Base-by-base conservation (phyloP, 2,888 invertebrate species). In the Caenorhabditis angaria region DNA sequence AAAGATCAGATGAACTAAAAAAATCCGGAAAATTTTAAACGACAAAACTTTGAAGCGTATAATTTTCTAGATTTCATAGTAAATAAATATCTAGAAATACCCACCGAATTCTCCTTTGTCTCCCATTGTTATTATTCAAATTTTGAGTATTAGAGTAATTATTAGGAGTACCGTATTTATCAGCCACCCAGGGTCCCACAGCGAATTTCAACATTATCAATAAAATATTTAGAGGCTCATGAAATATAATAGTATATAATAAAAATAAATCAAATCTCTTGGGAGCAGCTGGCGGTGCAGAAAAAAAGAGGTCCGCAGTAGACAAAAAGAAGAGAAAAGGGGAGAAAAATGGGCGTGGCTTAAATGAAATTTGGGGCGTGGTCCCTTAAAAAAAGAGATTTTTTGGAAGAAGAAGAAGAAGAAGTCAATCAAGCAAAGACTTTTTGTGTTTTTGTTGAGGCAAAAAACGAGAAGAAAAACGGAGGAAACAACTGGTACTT, bases 131-230 rank as follows among this genome's bases (percentile, higher is more conserved):
- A 22, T 51, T 54, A 10, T 22, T 22, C 25, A 5, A 10, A 54
- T 22, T 4, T 14, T 10, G 4, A 22, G 64, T 58, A 6, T 55
- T 58, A 0, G 58, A 32, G 1, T 54, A 57, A 5, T 64, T 61
- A 20, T 28, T 62, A 47, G 61, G 48, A 27, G 65, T 61, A 53
- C 78, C 78, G 18, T 78, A 78, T 41, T 76, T 76, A 29, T 74
- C 67, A 41, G 78, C 77, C 35, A 78, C 80, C 83, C 83, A 83
- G 1, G 82, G 82, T 1, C 80, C 82, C 10, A 83, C 81, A 1
- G 83, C 83, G 63, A 83, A 83, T 69, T 83, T 83, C 24, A 83
- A 73, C 83, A 83, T 83, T 58, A 61, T 65, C n/a, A 28, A 27
- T 32, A 32, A n/a, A n/a, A n/a, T n/a, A n/a, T 10, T 10, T 50